Evolutionary conservation across 2,797 vertebrate species (phyloP), one percentile per base, ranked within the genome.

Genomic region (Manis javanica): DNA sequence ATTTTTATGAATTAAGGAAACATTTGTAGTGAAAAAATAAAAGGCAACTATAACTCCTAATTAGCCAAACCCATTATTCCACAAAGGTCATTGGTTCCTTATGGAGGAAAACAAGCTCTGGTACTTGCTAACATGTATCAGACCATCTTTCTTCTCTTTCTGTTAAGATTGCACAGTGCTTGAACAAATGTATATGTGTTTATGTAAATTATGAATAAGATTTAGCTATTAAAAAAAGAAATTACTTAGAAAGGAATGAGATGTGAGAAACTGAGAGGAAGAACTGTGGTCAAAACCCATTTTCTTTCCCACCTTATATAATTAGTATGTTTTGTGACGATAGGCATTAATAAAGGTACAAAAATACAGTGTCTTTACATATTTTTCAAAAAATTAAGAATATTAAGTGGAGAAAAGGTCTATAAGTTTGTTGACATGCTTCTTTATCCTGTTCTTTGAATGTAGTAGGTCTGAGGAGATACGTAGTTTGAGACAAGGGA

Each of bases 241-340:
- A 83, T 84, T 92, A 74, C 37, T 85, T 92, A 42, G 55, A 46
- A 92, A 71, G 49, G 29, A 79, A 64, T 66, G 85, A 24, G 68
- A 63, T 85, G 31, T 61, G 55, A 94, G 64, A 75, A 57, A 39
- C 11, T 87, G 39, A 74, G 53, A 64, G 16, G 68, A 87, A 66
- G 79, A 75, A 64, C 37, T 8, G 5, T 7, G 69, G 31, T 63
- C 61, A 90, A 46, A 94, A 77, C 34, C 19, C 51, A n/a, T 82
- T 87, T 91, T 68, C 79, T 78, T 91, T 85, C 19, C 75, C 31
- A n/a, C 7, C 74, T 69, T 74, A 11, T 66, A 64, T 42, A 81
- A 42, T 64, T 66, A 87, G 39, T 87, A 42, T 94, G 21, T 96
- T 95, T 89, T 87, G 23, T 59, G 88, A 85, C 42, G 34, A n/a